Evolutionary conservation across 2,797 vertebrate genomes (phyloP).

Genomic region (Manis javanica): DNA sequence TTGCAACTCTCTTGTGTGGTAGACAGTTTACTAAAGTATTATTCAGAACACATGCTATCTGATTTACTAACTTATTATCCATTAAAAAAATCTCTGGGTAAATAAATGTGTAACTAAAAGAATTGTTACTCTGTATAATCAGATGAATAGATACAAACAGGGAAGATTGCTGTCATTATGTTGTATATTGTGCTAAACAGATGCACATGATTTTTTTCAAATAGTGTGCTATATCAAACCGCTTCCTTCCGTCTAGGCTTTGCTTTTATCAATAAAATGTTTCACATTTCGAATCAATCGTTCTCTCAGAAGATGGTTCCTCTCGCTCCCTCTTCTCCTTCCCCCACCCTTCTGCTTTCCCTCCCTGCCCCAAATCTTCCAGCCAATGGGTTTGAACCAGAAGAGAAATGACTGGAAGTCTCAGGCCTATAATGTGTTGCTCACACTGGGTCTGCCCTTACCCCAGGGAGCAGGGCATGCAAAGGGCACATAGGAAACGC

Average conservation of each 20-base stretch:
- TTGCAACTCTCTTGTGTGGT: conserved; percentile 70
- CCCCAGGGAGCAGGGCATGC: not conserved
- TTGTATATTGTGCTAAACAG: conserved; percentile 87
- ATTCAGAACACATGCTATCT: conserved; percentile 84
- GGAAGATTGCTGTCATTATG: conserved; percentile 89
- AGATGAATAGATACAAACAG: conserved; percentile 88
- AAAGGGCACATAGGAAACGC: not conserved
- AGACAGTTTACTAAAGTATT: conserved; percentile 84
- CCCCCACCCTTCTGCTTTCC: conserved; percentile 9
- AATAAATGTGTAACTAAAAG: conserved; percentile 88
- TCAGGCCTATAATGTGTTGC: not conserved
- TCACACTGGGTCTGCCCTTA: conserved; percentile 41
- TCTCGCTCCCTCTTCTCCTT: not conserved
- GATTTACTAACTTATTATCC: conserved; percentile 89
- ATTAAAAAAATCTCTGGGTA: conserved; percentile 86
- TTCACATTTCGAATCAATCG: conserved; percentile 86
- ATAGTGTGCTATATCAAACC: conserved; percentile 84
- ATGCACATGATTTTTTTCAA: conserved; percentile 86
- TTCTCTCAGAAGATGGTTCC: conserved; percentile 78
- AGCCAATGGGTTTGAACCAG: not conserved
- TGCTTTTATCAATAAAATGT: conserved; percentile 86
- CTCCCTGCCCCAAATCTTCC: not conserved
- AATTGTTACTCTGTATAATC: conserved; percentile 88
- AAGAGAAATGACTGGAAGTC: conserved; percentile 87
- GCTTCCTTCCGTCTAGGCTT: conserved; percentile 84